Conservation (phyloP, 2,113 vertebrate species). For the Apistogramma diplotaenia region DNA sequence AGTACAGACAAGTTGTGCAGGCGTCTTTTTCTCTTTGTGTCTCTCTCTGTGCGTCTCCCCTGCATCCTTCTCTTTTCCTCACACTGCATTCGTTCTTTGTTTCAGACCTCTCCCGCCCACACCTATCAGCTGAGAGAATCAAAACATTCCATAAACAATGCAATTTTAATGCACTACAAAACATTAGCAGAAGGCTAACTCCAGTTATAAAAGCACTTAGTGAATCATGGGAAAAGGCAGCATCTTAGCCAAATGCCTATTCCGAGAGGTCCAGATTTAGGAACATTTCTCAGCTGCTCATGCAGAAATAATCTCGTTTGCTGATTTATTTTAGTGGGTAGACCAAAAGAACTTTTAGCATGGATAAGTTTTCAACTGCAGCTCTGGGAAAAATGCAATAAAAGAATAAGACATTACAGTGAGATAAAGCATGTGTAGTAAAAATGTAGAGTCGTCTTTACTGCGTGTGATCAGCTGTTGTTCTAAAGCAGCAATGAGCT, state of each 20-base stretch:
- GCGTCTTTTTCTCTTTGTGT: constrained; percentile 33
- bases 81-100: constrained; percentile 9
- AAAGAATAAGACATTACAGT: neutral
- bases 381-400: constrained; percentile 1
- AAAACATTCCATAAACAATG: constrained; percentile 42
- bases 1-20: constrained; percentile 41
- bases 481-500: no score
- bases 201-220: neutral
- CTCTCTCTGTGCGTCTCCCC: neutral
- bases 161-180: constrained; percentile 1
- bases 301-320: constrained; percentile 55
- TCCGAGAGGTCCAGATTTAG: constrained; percentile 16
- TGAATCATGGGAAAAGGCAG: constrained; percentile 22
- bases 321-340: constrained; percentile 35
- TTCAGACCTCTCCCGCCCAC: constrained; percentile 19
- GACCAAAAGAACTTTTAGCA: constrained; percentile 3
- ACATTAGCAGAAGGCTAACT: constrained; percentile 25
- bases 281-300: constrained; percentile 55
- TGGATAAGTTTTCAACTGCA: constrained; percentile 19
- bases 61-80: neutral
- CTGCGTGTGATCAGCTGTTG: neutral
- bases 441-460: neutral
- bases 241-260: constrained; percentile 27
- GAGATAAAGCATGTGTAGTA: neutral
- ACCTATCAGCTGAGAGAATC: constrained; percentile 14